Base-by-base conservation (phyloP, 2,113 vertebrate species). In the Emydura subglobosa region DNA sequence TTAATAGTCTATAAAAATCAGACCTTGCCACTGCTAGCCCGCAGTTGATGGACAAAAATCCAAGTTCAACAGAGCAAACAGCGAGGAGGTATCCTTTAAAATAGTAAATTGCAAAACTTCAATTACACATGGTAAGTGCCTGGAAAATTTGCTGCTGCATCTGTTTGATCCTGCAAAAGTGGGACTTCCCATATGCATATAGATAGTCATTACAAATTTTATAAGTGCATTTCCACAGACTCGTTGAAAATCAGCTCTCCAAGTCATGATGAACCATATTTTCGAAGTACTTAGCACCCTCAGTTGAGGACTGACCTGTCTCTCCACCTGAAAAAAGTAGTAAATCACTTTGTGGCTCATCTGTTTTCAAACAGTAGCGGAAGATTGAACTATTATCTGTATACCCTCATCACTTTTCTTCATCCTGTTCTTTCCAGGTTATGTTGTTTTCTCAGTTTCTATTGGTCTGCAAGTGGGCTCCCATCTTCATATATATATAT, bases 31-130 rank as follows among this genome's bases (percentile, higher is more conserved):
- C 79, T 76, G 1, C 82, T 49, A 6, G 68, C 50, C 92, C 94
- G 83, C 68, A 82, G 49, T 93, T 49, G 1, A 92, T 51, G 86
- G 91, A 93, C 29, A 51, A 79, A 0, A 3, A 61, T 91, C 94
- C 91, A 95, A 53, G 87, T 89, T 82, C 90, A 94, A 93, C 91
- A 10, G 14, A 89, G 68, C 65, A 72, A n/a, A 91, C 92, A 95
- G 72, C 24, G 22, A 74, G 39, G 68, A 74, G n/a, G 22, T 24
- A 74, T 42, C n/a, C 16, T n/a, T 42, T 74, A 83, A 92, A 96
- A 90, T 27, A 83, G 94, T 90, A 94, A 97, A 94, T 91, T 82
- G 79, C 11, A 83, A 96, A 91, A 79, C 59, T 91, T 92, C 79
- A 82, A 79, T 78, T 82, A 82, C 49, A 89, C 96, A 94, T 42